Percentiles rank a stretch among this genome's conserved stretches.
Conservation (phyloP, 2,888 invertebrate genomes). For the Cataglyphis livida region DNA sequence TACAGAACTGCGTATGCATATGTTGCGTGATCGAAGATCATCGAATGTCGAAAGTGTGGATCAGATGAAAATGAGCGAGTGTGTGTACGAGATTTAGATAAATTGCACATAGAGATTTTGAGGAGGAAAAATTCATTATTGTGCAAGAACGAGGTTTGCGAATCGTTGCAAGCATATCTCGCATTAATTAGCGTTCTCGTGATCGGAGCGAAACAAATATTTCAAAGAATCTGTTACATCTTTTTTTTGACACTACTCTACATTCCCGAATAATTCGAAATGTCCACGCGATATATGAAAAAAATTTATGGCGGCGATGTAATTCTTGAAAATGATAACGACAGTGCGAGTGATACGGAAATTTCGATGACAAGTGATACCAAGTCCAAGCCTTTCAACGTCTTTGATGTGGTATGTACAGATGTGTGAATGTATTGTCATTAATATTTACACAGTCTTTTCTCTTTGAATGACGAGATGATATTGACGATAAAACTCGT, state of each 20-base stretch:
- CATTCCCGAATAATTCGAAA: constrained; percentile 73
- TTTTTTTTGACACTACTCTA: neutral
- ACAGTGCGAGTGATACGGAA: constrained; percentile 87
- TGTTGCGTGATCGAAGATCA: neutral
- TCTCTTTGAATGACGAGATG: neutral
- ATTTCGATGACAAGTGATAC: constrained; percentile 86
- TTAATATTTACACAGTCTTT: constrained; percentile 1
- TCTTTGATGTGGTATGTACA: constrained; percentile 90
- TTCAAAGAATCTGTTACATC: neutral
- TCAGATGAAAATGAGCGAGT: neutral
- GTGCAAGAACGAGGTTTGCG: neutral
- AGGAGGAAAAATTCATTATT: neutral
- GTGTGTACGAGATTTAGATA: neutral
- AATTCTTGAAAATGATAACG: constrained; percentile 86
- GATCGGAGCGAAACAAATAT: neutral
- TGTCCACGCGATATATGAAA: constrained; percentile 90
- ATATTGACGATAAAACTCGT: neutral
- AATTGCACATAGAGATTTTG: neutral
- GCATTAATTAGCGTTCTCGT: neutral
- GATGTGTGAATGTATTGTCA: neutral
- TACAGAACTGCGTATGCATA: neutral
- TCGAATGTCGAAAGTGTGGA: neutral
- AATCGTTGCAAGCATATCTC: neutral
- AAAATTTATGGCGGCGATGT: constrained; percentile 89
- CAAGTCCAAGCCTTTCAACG: constrained; percentile 88